Evolutionary conservation across 2,797 vertebrate species (phyloP).

Genomic region (Xenopus petersii): DNA sequence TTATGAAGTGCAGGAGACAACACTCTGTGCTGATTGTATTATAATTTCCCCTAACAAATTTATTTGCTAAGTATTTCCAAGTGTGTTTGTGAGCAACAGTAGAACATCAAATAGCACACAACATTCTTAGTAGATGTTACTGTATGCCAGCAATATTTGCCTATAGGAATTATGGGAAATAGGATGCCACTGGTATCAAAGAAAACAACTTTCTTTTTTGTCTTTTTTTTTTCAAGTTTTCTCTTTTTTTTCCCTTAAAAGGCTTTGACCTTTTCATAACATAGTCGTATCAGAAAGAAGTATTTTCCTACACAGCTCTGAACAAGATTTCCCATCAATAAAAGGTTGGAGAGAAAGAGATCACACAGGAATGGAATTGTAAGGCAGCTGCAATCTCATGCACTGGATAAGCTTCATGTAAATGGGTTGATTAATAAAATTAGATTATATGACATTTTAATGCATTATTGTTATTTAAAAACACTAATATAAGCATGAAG

Average conservation of each 20-base stretch:
- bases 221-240: neutral
- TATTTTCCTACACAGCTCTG: neutral
- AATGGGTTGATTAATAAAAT: too few species aligned
- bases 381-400: too few species aligned
- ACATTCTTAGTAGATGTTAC: neutral
- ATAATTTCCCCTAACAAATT: neutral
- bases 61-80: neutral
- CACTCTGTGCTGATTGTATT: neutral
- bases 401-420: too few species aligned
- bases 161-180: too few species aligned
- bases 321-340: slow-evolving; percentile 18
- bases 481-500: too few species aligned
- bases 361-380: too few species aligned
- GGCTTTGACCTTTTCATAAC: slow-evolving; percentile 39
- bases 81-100: neutral
- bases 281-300: slow-evolving; percentile 22
- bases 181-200: too few species aligned
- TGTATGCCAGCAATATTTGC: too few species aligned
- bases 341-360: slow-evolving; percentile 30
- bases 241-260: slow-evolving; percentile 23
- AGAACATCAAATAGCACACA: neutral
- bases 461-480: too few species aligned
- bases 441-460: too few species aligned
- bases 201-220: too few species aligned
- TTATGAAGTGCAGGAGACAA: neutral